Percentiles rank a stretch among this genome's conserved stretches.
Conservation (phyloP, 2,797 vertebrate species). For the Pteropus rufus region DNA sequence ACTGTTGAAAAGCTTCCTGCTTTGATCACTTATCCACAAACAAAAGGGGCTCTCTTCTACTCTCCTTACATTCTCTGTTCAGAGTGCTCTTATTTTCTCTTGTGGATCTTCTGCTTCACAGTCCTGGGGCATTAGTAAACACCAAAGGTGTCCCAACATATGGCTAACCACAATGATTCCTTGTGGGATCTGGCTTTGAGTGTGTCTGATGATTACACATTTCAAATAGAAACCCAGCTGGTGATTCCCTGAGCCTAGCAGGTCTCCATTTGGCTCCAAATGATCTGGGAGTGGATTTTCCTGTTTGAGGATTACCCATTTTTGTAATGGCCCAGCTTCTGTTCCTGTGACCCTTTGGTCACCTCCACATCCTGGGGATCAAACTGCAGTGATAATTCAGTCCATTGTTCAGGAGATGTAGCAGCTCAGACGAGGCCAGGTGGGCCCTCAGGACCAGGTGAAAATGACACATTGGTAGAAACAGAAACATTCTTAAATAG, state of each 20-base stretch:
- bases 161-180: slow-evolving; percentile 37
- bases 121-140: slow-evolving; percentile 58
- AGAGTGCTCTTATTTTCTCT: not conserved
- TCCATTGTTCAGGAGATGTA: not conserved
- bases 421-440: not conserved
- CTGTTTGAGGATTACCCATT: slow-evolving; percentile 62
- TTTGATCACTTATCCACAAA: slow-evolving; percentile 71
- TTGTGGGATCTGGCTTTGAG: slow-evolving; percentile 32
- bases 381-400: not conserved
- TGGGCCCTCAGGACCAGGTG: slow-evolving; percentile 23
- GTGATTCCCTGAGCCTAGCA: slow-evolving; percentile 27
- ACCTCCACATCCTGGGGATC: slow-evolving; percentile 48
- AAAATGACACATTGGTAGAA: slow-evolving; percentile 56
- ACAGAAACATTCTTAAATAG: slow-evolving; percentile 58
- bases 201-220: slow-evolving; percentile 48
- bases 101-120: slow-evolving; percentile 49
- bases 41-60: slow-evolving; percentile 70
- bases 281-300: slow-evolving; percentile 65
- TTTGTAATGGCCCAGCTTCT: slow-evolving; percentile 58
- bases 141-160: slow-evolving; percentile 64
- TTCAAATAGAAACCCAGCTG: slow-evolving; percentile 61
- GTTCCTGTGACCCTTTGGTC: slow-evolving; percentile 64
- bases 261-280: slow-evolving; percentile 53
- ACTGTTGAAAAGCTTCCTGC: slow-evolving; percentile 57
- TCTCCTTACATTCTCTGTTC: not conserved